Evolutionary conservation across 2,888 invertebrate genomes (phyloP), one percentile per base, ranked within the genome.

Genomic region (Acrocera orbiculus): DNA sequence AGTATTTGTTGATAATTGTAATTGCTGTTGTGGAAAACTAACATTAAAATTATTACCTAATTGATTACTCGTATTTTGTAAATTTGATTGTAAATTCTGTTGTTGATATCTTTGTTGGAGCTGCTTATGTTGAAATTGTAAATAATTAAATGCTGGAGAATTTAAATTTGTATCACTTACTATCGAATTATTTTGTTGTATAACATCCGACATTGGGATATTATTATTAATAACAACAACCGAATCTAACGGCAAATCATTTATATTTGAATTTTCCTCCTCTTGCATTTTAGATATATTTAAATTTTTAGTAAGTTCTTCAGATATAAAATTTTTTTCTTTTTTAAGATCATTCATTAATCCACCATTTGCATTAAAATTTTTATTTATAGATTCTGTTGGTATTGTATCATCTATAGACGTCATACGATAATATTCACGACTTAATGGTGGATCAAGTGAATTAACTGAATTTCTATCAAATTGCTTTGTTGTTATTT

Each of bases 221-320:
- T 41, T 47, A 43, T 46, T 48, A 55, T 51, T 58, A 51, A 53
- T 54, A 45, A 54, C 54, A 46, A 56, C 50, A 41, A n/a, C 58
- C 55, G 53, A 54, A 47, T 58, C 56, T 49, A 55, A 51, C 45
- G 56, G 58, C 55, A 54, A 57, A 54, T 56, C 56, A 52, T n/a
- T n/a, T n/a, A 54, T 52, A 47, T 56, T 58, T 42, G 55, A 47
- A 40, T 58, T 58, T 50, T 54, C 47, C 40, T 58, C 57, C 50
- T 58, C 55, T 52, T 58, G 58, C 58, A 58, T 58, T 39, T 45
- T 44, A 38, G 33, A 34, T 34, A 39, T 32, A 35, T 24, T 37
- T 34, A 34, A 40, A 16, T 27, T 19, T 19, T 16, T 22, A 22
- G 10, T 22, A 22, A 10, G 9, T 22, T 8, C 8, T 22, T 8